Evolutionary conservation across 2,888 invertebrate species (phyloP), one percentile per base, ranked within the genome.

Genomic region (Cheilosia impressa): DNA sequence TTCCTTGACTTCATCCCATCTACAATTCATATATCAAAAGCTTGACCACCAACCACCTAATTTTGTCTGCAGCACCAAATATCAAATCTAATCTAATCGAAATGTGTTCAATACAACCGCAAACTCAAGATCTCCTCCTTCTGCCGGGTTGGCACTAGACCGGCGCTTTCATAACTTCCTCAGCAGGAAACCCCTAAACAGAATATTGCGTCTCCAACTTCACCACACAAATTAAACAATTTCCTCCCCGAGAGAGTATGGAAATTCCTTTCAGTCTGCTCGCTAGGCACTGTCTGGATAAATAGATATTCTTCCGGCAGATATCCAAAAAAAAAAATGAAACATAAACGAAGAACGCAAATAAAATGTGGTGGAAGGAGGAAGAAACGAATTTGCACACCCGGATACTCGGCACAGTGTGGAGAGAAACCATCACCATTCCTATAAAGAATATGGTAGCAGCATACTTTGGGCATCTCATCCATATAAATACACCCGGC

Each of bases 251-350:
- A 43, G 53, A 60, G 55, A 58, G 7, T 41, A 69, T 47, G 65
- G 65, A 84, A 80, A 84, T 80, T 76, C 84, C 71, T 80, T 76
- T 71, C 47, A 75, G 80, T 76, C 80, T 80, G 84, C 69, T 71
- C 66, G 47, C 47, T 52, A 24, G 52, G 24, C 24, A 52, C 71
- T 84, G 84, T 84, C 84, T 75, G 80, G 80, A 80, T 55, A 80
- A 80, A 84, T 80, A 66, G 60, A 84, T 80, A 84, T 84, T 84
- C 84, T 84, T 84, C 84, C 84, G 84, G 84, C 84, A 84, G 80
- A 66, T 80, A 60, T 75, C 75, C 78, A 79, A 76, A 75, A 75
- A 58, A 75, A 53, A 62, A 50, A 38, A 60, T 38, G 47, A 27
- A 27, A 27, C 27, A 24, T 0, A 24, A 58, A 22, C 15, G 15